Conservation (phyloP, 2,888 invertebrate genomes). For the Sabatieria punctata region DNA sequence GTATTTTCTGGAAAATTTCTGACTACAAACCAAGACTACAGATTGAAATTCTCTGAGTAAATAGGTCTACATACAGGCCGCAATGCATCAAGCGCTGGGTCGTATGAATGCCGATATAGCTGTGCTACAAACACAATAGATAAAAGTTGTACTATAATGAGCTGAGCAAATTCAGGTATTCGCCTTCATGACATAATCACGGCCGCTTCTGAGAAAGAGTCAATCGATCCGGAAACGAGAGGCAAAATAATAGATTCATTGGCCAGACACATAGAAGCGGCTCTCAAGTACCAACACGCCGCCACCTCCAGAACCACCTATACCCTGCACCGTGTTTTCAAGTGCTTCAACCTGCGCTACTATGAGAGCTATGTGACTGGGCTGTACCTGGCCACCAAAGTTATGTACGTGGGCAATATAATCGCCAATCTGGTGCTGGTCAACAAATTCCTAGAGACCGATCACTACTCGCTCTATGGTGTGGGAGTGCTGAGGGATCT, state of each 20-base stretch:
- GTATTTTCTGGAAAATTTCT: too few species aligned
- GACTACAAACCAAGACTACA: too few species aligned
- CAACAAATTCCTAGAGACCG: constrained; percentile 29
- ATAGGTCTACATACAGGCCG: too few species aligned
- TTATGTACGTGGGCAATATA: constrained; percentile 28
- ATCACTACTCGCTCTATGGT: constrained; percentile 27
- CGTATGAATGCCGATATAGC: too few species aligned
- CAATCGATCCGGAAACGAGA: constrained; percentile 29
- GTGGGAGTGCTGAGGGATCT: constrained; percentile 27
- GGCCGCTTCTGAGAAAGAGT: constrained; percentile 31
- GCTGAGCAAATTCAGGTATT: constrained; percentile 21
- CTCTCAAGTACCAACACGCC: constrained; percentile 28
- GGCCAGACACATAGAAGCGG: constrained; percentile 28
- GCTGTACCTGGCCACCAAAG: constrained; percentile 28
- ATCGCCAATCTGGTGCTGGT: constrained; percentile 26
- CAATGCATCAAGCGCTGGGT: too few species aligned
- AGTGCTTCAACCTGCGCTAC: constrained; percentile 16
- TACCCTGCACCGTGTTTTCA: constrained; percentile 29
- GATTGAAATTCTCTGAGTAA: too few species aligned
- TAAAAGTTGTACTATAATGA: too few species aligned
- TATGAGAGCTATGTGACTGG: constrained; percentile 31
- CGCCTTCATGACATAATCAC: constrained; percentile 29
- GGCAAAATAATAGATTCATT: constrained; percentile 28
- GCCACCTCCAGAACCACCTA: constrained; percentile 28
- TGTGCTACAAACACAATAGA: too few species aligned